These are phyloP conservation scores for Hoplostethus mediterraneus DNA, from an alignment of 2,797 vertebrate species.

Conservation along the genomic window DNA sequence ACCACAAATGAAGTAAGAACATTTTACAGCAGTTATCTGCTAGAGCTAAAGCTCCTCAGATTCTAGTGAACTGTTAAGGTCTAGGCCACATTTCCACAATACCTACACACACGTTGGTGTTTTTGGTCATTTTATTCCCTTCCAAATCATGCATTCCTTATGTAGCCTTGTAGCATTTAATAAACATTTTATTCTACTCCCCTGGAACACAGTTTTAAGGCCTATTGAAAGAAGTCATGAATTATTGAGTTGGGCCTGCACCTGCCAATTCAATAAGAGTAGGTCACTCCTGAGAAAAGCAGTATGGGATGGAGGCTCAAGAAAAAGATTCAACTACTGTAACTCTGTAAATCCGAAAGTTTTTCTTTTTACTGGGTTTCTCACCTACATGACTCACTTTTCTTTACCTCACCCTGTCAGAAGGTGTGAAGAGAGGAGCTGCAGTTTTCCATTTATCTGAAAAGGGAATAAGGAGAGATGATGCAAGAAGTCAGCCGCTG, in stretches of 20 bases:
- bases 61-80: no score
- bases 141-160: constrained; percentile 49
- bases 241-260: constrained; percentile 44
- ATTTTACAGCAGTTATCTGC: no score
- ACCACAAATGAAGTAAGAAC: no score
- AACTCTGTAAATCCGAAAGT: neutral
- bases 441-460: constrained; percentile 9
- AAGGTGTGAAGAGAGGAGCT: neutral
- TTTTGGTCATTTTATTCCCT: constrained; percentile 1
- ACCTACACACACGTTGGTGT: neutral
- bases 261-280: constrained; percentile 16
- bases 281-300: neutral
- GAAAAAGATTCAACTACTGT: neutral
- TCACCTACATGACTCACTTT: neutral
- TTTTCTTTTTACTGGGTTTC: neutral
- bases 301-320: neutral
- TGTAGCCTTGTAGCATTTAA: constrained; percentile 40
- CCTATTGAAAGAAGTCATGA: constrained; percentile 37
- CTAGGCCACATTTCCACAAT: neutral
- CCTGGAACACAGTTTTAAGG: constrained; percentile 31
- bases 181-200: constrained; percentile 21
- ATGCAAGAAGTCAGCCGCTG: neutral
- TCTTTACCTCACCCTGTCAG: constrained; percentile 6
- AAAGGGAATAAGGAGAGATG: constrained; percentile 28
- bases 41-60: no score